Evolutionary conservation across 1,140 invertebrate species (phyloP).

Genomic region (Meloidogyne chitwoodi): DNA sequence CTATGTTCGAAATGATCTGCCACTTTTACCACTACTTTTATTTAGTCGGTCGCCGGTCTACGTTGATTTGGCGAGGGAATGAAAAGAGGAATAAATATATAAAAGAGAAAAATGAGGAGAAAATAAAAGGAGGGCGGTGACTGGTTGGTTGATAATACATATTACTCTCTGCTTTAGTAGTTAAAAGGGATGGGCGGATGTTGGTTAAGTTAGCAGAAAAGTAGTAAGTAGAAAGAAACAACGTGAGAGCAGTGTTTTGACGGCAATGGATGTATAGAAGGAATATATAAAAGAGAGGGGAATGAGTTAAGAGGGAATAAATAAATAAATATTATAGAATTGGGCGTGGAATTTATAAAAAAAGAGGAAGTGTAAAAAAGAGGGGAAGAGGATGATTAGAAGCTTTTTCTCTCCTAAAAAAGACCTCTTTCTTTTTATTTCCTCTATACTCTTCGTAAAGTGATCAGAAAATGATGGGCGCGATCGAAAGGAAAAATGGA

Average conservation of each 20-base stretch:
- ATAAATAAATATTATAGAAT: too few species aligned
- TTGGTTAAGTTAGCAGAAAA: not conserved
- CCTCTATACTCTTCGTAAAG: too few species aligned
- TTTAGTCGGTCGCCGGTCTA: not conserved
- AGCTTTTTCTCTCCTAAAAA: too few species aligned
- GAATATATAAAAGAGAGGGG: not conserved
- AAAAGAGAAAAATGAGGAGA: conserved; percentile 16
- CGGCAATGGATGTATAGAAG: not conserved
- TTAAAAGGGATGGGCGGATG: not conserved
- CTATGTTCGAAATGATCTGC: not conserved
- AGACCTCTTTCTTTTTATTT: too few species aligned
- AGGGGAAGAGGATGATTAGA: too few species aligned
- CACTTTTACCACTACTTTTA: not conserved
- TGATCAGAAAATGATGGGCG: too few species aligned
- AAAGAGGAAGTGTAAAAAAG: too few species aligned
- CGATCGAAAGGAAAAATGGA: too few species aligned
- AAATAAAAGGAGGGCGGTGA: not conserved
- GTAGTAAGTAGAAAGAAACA: not conserved
- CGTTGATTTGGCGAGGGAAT: conserved; percentile 4
- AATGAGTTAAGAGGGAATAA: not conserved
- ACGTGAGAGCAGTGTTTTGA: not conserved
- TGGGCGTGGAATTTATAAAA: too few species aligned
- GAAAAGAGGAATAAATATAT: conserved; percentile 15
- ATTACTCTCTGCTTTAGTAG: not conserved
- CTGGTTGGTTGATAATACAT: not conserved